Conservation (phyloP, 2,797 vertebrate genomes). For the Monodelphis domestica region DNA sequence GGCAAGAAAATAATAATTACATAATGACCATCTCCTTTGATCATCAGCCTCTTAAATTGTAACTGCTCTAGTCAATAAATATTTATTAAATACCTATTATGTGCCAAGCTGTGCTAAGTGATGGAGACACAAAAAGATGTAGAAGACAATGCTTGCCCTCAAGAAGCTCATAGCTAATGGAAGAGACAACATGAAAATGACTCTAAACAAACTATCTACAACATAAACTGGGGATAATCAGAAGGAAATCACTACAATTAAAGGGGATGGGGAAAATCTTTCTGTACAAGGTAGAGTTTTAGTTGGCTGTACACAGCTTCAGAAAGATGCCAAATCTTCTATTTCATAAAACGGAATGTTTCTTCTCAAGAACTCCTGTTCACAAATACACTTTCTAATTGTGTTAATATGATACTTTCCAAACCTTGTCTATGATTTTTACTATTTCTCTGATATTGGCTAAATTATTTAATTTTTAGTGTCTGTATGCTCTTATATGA, state of each 20-base stretch:
- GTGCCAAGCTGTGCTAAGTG: neutral
- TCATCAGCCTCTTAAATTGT: neutral
- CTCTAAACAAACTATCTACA: neutral
- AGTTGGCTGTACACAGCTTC: neutral
- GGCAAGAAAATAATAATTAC: neutral
- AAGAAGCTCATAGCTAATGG: neutral
- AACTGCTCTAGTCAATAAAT: neutral
- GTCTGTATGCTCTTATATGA: neutral
- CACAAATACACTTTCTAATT: neutral
- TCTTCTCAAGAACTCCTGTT: neutral
- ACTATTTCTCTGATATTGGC: neutral
- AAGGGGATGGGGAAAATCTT: neutral
- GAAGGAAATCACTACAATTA: neutral
- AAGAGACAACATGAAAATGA: neutral
- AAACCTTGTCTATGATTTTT: neutral
- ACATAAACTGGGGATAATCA: neutral
- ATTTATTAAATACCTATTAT: neutral
- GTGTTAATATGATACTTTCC: neutral
- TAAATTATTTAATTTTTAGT: neutral
- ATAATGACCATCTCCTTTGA: neutral
- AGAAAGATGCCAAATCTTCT: neutral
- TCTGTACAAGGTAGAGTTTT: neutral
- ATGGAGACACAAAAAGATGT: neutral
- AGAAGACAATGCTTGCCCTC: neutral
- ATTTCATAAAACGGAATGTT: neutral